phyloP scores from a whole-genome alignment of 1,140 invertebrate species.

The Eciton burchellii region DNA sequence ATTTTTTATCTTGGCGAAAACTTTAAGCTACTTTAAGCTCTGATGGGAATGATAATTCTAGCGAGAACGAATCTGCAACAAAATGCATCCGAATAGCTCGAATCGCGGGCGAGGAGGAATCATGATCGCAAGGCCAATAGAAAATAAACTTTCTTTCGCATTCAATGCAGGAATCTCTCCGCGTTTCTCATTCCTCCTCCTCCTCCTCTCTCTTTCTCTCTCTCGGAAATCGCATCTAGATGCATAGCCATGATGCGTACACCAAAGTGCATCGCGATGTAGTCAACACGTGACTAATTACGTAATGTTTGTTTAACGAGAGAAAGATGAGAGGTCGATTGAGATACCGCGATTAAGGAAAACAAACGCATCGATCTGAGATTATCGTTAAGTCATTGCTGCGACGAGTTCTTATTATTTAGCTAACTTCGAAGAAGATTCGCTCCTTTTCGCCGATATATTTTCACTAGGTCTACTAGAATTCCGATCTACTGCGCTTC shows the following conservation, averaged over 20 bases:
- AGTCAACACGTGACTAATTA: constrained; percentile 31
- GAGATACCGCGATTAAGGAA: background rate
- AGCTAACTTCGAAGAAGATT: background rate
- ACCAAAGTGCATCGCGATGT: constrained; percentile 35
- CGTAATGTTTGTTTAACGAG: constrained; percentile 39
- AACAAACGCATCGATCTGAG: background rate
- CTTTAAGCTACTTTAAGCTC: no score
- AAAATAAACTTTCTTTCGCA: constrained; percentile 37
- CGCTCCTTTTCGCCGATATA: background rate
- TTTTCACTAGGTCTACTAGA: no score
- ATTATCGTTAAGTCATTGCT: background rate
- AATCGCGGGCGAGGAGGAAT: background rate
- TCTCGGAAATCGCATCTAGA: constrained; percentile 56
- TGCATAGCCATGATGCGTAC: constrained; percentile 26
- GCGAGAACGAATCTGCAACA: constrained; percentile 1
- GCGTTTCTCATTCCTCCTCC: no score
- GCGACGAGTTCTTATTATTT: no score
- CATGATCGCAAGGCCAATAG: background rate
- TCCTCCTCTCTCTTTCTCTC: no score
- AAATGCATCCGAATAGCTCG: background rate
- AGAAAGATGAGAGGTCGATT: constrained; percentile 12
- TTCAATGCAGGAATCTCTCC: constrained; percentile 55
- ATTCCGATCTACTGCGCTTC: no score
- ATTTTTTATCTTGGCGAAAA: constrained; percentile 12
- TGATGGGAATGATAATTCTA: background rate